Conservation (phyloP, 2,113 vertebrate genomes). For the Myotis lucifugus region DNA sequence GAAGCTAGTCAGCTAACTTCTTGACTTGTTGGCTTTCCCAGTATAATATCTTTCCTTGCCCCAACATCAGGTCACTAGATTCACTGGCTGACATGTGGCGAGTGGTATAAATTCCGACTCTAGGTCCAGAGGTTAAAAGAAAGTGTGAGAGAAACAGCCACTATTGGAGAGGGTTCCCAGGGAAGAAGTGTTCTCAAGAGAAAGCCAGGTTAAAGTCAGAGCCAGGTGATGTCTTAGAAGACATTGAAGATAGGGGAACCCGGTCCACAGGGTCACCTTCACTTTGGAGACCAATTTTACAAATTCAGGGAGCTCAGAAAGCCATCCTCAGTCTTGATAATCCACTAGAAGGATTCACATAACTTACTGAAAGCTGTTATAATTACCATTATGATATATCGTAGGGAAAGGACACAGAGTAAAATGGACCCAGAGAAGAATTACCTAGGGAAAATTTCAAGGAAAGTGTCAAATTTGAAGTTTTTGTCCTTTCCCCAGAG, state of each 20-base stretch:
- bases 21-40: neutral
- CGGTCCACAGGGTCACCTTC: neutral
- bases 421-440: neutral
- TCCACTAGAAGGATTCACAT: neutral
- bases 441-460: neutral
- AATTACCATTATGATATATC: neutral
- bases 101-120: neutral
- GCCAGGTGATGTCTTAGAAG: neutral
- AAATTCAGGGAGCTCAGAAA: neutral
- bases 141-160: neutral
- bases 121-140: neutral
- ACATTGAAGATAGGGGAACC: neutral
- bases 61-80: neutral
- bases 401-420: neutral
- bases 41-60: neutral
- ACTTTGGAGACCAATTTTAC: neutral
- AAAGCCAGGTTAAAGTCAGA: neutral
- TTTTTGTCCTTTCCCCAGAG: neutral
- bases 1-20: neutral
- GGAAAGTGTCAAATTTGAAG: neutral
- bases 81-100: neutral
- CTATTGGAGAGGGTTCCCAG: neutral
- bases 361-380: neutral
- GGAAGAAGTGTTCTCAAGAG: neutral
- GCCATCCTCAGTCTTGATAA: neutral